These are phyloP conservation scores for Conger conger DNA, from an alignment of 2,113 vertebrate species.

Conservation along the genomic window DNA sequence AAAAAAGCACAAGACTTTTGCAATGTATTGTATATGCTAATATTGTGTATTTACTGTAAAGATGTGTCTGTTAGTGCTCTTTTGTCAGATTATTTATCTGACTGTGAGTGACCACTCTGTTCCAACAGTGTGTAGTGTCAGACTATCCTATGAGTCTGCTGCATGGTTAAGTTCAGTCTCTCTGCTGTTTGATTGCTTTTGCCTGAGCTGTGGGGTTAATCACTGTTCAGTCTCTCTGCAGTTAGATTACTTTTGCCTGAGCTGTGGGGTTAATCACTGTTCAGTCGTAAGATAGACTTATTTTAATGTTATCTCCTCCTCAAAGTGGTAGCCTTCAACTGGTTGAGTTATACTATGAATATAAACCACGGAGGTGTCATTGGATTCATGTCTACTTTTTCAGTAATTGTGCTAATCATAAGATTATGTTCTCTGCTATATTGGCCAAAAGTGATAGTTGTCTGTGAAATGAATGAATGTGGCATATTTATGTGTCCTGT, in stretches of 20 bases:
- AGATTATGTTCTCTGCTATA: no score
- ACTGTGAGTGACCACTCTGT: not conserved
- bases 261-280: no score
- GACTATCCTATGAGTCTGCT: no score
- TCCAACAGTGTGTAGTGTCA: not conserved
- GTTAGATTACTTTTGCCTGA: not conserved
- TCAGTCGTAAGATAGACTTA: no score
- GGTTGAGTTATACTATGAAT: no score
- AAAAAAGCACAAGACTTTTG: no score
- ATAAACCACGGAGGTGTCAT: not conserved
- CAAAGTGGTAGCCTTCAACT: no score
- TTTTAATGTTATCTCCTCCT: no score
- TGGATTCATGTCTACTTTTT: not conserved
- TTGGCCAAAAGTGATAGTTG: not conserved
- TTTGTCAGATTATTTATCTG: not conserved
- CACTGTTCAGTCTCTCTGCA: not conserved
- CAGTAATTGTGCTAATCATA: no score
- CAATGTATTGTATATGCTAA: not conserved
- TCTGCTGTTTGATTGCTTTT: no score
- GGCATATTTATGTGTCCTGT: not conserved
- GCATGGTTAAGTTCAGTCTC: no score
- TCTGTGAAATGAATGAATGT: not conserved
- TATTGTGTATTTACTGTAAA: not conserved
- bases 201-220: not conserved
- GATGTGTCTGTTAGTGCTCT: not conserved